A percentile compares a stretch with the other conserved stretches of the same genome.
Conservation (phyloP, 1,140 invertebrate genomes). For the Lordiphosa clarofinis region DNA sequence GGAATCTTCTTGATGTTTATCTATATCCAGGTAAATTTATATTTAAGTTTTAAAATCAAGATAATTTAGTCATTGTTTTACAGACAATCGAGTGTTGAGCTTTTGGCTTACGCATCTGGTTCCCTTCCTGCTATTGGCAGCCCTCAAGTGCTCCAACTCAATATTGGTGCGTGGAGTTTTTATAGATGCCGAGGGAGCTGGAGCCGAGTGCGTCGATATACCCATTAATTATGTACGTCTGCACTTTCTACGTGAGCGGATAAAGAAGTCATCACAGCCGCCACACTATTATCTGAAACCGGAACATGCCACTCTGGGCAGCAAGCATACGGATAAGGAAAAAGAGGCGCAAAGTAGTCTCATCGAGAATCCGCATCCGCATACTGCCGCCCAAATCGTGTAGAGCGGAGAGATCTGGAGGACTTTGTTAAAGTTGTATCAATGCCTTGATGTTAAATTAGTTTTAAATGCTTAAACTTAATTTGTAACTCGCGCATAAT, state of each 20-base stretch:
- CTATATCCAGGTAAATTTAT: constrained; percentile 84
- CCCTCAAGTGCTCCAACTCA: constrained; percentile 91
- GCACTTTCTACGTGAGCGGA: constrained; percentile 85
- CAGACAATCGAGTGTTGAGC: constrained; percentile 86
- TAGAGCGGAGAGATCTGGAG: constrained; percentile 10
- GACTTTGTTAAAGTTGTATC: constrained; percentile 27
- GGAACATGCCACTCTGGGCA: constrained; percentile 39
- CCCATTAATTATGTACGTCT: constrained; percentile 89
- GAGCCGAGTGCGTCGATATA: constrained; percentile 89
- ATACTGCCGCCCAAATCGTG: constrained; percentile 49
- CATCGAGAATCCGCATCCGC: constrained; percentile 61
- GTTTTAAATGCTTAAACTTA: constrained; percentile 54
- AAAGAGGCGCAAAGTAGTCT: constrained; percentile 67
- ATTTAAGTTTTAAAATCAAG: no score
- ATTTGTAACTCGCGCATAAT: constrained; percentile 20
- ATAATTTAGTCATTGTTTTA: constrained; percentile 25
- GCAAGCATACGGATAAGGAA: constrained; percentile 52
- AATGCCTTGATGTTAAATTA: constrained; percentile 54
- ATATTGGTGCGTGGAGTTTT: constrained; percentile 90
- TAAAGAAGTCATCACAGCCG: constrained; percentile 80
- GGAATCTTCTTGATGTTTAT: constrained; percentile 89
- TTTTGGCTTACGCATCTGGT: constrained; percentile 88
- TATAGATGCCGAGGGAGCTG: constrained; percentile 90
- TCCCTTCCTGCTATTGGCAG: constrained; percentile 86
- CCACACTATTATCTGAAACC: constrained; percentile 53